These are phyloP conservation scores for Autographa pulchrina DNA, from an alignment of 2,888 invertebrate species.

Conservation along the genomic window DNA sequence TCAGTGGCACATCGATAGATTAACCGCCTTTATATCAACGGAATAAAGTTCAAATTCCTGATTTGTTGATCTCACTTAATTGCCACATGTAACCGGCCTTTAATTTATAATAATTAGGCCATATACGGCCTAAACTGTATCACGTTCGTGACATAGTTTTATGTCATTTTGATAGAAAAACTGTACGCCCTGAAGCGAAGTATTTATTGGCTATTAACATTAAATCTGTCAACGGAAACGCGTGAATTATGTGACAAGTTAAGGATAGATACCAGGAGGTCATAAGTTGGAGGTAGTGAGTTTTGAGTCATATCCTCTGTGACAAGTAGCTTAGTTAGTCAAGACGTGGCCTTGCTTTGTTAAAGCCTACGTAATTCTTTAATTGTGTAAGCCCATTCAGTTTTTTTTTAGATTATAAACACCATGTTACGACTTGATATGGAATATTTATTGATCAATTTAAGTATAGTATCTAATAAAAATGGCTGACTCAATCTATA, in stretches of 20 bases:
- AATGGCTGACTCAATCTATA: neutral
- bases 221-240: slow-evolving; percentile 38
- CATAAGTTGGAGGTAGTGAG: slow-evolving; percentile 31
- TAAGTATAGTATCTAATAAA: neutral
- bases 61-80: slow-evolving; percentile 16
- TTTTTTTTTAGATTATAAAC: neutral
- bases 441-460: neutral
- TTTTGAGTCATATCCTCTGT: slow-evolving; percentile 10
- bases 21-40: neutral
- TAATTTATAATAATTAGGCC: slow-evolving; percentile 56
- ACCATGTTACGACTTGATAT: neutral
- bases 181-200: slow-evolving; percentile 20
- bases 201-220: slow-evolving; percentile 15
- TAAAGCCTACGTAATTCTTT: neutral
- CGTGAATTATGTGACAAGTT: slow-evolving; percentile 57
- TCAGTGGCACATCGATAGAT: neutral
- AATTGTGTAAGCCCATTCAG: neutral
- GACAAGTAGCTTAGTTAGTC: slow-evolving; percentile 9
- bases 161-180: slow-evolving; percentile 41
- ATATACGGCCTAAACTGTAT: slow-evolving; percentile 50
- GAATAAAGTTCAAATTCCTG: neutral
- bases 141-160: slow-evolving; percentile 53
- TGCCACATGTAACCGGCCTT: slow-evolving; percentile 50
- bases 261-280: slow-evolving; percentile 26
- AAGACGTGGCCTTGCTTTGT: slow-evolving; percentile 1